phyloP scores from a whole-genome alignment of 2,888 invertebrate species.

The Fragum fragum region DNA sequence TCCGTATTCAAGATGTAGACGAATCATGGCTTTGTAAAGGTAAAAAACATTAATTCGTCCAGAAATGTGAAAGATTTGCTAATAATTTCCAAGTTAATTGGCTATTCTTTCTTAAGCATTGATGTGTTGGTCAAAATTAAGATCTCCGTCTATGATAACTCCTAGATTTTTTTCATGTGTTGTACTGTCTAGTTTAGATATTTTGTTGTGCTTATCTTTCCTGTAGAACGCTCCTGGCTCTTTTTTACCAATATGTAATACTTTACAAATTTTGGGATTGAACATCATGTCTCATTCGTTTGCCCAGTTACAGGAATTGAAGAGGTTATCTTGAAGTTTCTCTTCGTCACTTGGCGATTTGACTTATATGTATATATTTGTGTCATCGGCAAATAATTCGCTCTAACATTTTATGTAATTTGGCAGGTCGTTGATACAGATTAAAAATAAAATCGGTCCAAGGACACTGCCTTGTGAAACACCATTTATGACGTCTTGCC shows the following conservation, averaged over 20 bases:
- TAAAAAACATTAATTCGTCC: not conserved
- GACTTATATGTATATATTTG: too few species aligned
- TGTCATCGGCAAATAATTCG: too few species aligned
- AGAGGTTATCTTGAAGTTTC: too few species aligned
- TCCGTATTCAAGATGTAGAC: conserved; percentile 1
- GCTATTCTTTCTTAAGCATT: not conserved
- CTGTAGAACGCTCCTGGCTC: not conserved
- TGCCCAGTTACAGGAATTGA: not conserved
- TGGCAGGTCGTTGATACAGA: too few species aligned
- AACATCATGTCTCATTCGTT: conserved; percentile 1
- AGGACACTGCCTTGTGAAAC: too few species aligned
- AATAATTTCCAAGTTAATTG: not conserved
- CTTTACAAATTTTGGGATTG: not conserved
- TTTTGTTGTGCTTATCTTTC: not conserved
- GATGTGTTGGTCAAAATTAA: not conserved
- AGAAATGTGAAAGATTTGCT: not conserved
- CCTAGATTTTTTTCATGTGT: not conserved
- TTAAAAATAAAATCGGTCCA: too few species aligned
- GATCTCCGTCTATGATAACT: not conserved
- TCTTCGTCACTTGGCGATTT: too few species aligned
- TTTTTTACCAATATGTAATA: not conserved
- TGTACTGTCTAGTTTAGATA: not conserved
- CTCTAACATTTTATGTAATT: too few species aligned
- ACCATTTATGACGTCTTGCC: too few species aligned
- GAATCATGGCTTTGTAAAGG: not conserved